A percentile compares a stretch with the other conserved stretches of the same genome.
Evolutionary conservation across 2,888 invertebrate species (phyloP).

Genomic region (Anoplius nigerrimus): DNA sequence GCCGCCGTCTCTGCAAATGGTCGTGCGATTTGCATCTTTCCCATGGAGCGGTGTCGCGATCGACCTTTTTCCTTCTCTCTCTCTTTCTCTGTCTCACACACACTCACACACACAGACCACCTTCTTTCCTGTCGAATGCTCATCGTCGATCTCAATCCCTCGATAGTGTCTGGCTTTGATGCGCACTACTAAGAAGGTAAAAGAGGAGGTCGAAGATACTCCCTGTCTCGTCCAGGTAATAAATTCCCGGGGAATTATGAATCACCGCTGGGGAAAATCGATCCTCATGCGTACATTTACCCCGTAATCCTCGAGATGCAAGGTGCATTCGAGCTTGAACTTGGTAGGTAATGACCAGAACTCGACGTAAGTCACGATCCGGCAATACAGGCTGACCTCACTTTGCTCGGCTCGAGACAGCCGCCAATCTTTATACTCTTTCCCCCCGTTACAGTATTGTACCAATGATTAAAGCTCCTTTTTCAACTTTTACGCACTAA

Average conservation of each 20-base stretch:
- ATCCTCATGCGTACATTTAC: constrained; percentile 38
- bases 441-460: no score
- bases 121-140: background rate
- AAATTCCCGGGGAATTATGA: constrained; percentile 53
- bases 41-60: no score
- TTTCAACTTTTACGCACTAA: background rate
- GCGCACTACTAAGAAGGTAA: background rate
- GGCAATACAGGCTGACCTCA: constrained; percentile 32
- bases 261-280: constrained; percentile 42
- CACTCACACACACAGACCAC: no score
- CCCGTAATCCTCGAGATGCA: constrained; percentile 42
- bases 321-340: constrained; percentile 37
- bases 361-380: constrained; percentile 52
- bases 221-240: constrained; percentile 8
- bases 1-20: no score
- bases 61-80: constrained; percentile 13
- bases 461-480: background rate
- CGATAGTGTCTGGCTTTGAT: no score
- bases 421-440: background rate
- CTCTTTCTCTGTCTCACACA: constrained; percentile 8
- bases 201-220: constrained; percentile 7
- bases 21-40: no score
- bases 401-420: background rate
- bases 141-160: background rate
- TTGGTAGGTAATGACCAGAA: constrained; percentile 49